Evolutionary conservation across 2,888 invertebrate species (phyloP).

Genomic region (Drosophila ezoana): DNA sequence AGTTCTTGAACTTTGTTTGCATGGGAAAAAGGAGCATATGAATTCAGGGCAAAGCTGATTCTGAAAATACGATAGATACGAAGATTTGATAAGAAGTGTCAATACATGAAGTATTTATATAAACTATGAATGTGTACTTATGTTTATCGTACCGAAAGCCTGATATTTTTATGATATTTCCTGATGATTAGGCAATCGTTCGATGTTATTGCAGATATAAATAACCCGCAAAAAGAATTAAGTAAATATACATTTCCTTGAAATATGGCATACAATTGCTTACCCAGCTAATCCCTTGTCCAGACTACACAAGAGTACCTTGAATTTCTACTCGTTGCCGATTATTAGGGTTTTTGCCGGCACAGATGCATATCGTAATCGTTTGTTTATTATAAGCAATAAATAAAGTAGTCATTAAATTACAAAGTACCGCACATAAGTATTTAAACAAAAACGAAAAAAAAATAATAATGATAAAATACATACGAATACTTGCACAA

Average conservation of each 20-base stretch:
- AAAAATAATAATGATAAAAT: conserved; percentile 8
- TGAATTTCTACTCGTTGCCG: not conserved
- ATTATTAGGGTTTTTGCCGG: not conserved
- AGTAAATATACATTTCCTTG: not conserved
- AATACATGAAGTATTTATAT: not conserved
- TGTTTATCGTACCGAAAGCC: not conserved
- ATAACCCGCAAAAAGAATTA: too few species aligned
- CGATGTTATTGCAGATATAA: not conserved
- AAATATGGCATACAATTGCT: not conserved
- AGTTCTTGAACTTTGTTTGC: not conserved
- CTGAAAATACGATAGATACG: not conserved
- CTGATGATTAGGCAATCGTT: not conserved
- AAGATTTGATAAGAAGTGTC: not conserved
- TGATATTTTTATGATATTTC: not conserved
- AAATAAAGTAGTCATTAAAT: conserved; percentile 54
- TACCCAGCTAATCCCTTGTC: conserved; percentile 3
- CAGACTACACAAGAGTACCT: not conserved
- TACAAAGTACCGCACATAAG: conserved; percentile 48
- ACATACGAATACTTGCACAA: conserved; percentile 11
- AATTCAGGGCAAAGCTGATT: too few species aligned
- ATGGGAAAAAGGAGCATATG: not conserved
- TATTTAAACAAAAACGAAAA: conserved; percentile 13
- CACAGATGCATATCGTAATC: conserved; percentile 25
- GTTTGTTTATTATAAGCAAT: conserved; percentile 55
- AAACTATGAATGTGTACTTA: not conserved